phyloP scores from a whole-genome alignment of 2,888 invertebrate genomes.

The Allophyes oxyacanthae region DNA sequence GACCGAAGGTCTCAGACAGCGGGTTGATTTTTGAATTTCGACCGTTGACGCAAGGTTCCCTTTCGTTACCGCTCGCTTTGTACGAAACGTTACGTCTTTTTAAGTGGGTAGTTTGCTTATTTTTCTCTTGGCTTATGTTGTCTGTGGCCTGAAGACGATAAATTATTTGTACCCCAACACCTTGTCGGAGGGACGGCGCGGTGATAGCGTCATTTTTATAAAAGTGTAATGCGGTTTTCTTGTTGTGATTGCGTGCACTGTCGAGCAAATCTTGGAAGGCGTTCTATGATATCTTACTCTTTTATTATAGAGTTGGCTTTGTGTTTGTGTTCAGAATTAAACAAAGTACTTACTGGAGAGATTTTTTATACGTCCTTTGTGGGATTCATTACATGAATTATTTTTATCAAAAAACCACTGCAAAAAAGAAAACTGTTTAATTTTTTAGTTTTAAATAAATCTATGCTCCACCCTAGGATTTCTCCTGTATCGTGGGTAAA shows the following conservation, averaged over 20 bases:
- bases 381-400: too few species aligned
- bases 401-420: too few species aligned
- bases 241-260: constrained; percentile 80
- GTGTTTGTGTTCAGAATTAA: neutral
- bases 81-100: constrained; percentile 72
- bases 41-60: constrained; percentile 67
- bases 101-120: constrained; percentile 87
- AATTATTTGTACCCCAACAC: constrained; percentile 87
- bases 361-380: too few species aligned
- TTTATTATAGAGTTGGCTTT: constrained; percentile 19
- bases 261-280: constrained; percentile 32
- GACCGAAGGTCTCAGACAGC: constrained; percentile 60
- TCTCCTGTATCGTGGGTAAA: too few species aligned
- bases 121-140: constrained; percentile 85
- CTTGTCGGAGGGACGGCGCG: constrained; percentile 74
- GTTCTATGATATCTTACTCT: constrained; percentile 35
- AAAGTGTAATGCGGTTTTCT: constrained; percentile 86
- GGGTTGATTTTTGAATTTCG: constrained; percentile 77
- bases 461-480: too few species aligned
- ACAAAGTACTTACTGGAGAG: too few species aligned
- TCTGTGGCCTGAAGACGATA: constrained; percentile 83
- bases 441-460: too few species aligned
- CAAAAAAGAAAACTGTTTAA: too few species aligned
- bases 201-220: constrained; percentile 88
- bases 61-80: constrained; percentile 61